phyloP scores from a whole-genome alignment of 2,888 invertebrate genomes.

The Eilema caniola region DNA sequence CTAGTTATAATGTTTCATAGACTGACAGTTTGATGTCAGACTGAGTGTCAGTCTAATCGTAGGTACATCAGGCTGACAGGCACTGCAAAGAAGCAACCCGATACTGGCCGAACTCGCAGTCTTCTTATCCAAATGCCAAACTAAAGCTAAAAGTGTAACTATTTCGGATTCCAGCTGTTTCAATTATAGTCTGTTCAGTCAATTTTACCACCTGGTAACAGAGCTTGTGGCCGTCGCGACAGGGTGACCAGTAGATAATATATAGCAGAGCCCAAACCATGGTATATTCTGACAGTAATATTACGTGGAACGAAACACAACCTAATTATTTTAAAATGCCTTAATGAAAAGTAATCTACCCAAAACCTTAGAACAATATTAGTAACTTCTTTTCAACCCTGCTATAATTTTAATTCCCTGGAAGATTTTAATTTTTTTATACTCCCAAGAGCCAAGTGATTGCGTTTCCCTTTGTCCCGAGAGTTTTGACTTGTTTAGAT shows the following conservation, averaged over 20 bases:
- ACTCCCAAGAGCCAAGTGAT: slow-evolving; percentile 38
- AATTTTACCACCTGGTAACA: not conserved
- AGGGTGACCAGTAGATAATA: not conserved
- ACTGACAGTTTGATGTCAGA: no score
- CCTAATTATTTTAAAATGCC: not conserved
- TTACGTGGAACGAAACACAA: not conserved
- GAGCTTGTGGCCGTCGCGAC: not conserved
- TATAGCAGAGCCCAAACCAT: no score
- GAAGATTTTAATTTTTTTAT: slow-evolving; percentile 30
- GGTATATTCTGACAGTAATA: no score
- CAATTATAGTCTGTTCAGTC: not conserved
- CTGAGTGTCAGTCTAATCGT: no score
- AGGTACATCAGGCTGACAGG: no score
- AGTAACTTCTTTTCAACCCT: slow-evolving; percentile 11
- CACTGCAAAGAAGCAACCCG: no score
- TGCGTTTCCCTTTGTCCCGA: slow-evolving; percentile 37
- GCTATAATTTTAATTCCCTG: slow-evolving; percentile 17
- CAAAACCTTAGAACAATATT: slow-evolving; percentile 4
- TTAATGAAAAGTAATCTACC: not conserved
- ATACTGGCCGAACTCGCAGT: no score
- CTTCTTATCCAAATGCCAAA: no score
- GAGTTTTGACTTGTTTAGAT: slow-evolving; percentile 49
- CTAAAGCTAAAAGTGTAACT: no score
- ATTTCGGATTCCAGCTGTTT: not conserved
- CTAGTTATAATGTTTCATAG: no score